Base-by-base conservation (phyloP, 2,797 vertebrate species). In the Xerus rutilus region DNA sequence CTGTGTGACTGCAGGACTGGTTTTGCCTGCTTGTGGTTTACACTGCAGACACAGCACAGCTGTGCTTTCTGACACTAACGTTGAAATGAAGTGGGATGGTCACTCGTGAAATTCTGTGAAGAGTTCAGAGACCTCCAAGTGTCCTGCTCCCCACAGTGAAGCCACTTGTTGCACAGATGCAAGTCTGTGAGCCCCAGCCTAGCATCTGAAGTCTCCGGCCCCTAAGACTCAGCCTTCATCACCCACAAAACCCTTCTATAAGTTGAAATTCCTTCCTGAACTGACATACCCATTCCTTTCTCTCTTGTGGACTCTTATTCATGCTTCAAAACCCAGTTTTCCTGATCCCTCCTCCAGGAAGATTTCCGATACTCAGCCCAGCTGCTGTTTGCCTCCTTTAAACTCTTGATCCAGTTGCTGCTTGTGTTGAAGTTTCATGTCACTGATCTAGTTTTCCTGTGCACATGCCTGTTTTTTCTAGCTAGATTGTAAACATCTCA, bases 401-500 rank as follows among this genome's bases (percentile, higher is more conserved):
- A 77, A 25, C 84, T 95, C 64, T 82, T 77, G 74, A 65, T 54
- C 62, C 18, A 79, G 47, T 30, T 69, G 86, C 52, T 83, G 6
- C 84, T 76, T 69, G 35, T 45, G 11, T 45, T 49, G 59, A 70
- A 30, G 9, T 89, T 91, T 91, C 70, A 17, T 86, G 47, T 87
- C 45, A 65, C 6, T 59, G 45, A 30, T 84, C 83, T 10, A 79
- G 0, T 28, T 82, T 92, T 86, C 9, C 45, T 91, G 15, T 35
- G 57, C 12, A 25, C 14, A 15, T 54, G 35, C 23, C 8, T 81
- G 1, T 59, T 96, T 94, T 97, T 78, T 62, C 64, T 87, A 79
- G 64, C 35, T 86, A 84, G 96, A 89, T 20, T 59, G 5, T 89
- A 86, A 96, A 35, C 52, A 90, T 35, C 76, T 86, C 32, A 47